phyloP scores from a whole-genome alignment of 1,140 invertebrate genomes.

The Stegodyphus dumicola region DNA sequence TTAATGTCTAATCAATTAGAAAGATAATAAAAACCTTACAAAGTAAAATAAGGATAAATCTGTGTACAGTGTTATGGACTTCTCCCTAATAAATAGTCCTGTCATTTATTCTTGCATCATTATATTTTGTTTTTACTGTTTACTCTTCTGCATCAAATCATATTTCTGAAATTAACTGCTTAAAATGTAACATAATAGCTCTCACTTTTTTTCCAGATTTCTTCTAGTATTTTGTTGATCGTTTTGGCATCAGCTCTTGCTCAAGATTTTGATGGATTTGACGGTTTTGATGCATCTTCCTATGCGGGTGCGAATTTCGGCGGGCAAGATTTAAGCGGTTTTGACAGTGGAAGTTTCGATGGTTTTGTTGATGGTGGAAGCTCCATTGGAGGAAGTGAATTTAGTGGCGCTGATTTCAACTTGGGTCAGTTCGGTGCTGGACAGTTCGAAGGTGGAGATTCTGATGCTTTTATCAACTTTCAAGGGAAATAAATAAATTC shows the following conservation, averaged over 20 bases:
- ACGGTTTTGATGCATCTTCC: conserved; percentile 30
- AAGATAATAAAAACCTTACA: no score
- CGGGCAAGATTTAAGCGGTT: conserved; percentile 20
- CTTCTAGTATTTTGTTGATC: not conserved
- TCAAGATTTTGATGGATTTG: conserved; percentile 36
- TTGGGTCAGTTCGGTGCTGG: conserved; percentile 19
- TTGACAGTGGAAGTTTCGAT: conserved; percentile 22
- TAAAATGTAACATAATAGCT: no score
- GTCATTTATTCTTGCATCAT: no score
- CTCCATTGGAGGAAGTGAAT: not conserved
- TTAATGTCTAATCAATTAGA: no score
- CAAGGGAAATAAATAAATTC: conserved; percentile 1
- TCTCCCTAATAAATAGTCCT: no score
- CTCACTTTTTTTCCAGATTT: not conserved
- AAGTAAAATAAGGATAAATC: no score
- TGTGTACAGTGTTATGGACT: no score
- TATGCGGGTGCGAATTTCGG: conserved; percentile 15
- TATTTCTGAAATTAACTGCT: no score
- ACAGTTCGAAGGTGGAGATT: not conserved
- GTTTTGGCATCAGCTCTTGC: conserved; percentile 5
- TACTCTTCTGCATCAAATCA: no score
- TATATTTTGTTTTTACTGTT: no score
- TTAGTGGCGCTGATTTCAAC: conserved; percentile 8
- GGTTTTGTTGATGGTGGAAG: conserved; percentile 3
- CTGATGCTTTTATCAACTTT: conserved; percentile 5